A percentile compares a stretch with the other conserved stretches of the same genome.
These are phyloP conservation scores for Lasioglossum leucozonium DNA, from an alignment of 2,888 invertebrate genomes.

Conservation along the genomic window DNA sequence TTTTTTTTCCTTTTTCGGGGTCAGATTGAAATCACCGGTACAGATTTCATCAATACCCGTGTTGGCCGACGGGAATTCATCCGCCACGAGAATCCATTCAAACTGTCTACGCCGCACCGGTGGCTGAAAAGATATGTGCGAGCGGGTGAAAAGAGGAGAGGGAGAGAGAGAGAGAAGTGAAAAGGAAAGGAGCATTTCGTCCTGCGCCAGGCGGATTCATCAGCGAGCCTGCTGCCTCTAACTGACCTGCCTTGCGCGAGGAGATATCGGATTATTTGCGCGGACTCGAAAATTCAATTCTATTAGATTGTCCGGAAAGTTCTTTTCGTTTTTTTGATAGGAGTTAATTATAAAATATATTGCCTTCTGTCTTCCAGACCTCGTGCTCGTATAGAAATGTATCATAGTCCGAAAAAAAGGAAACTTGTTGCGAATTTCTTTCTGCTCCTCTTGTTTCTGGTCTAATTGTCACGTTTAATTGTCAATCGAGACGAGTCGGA, in stretches of 20 bases:
- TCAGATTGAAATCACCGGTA: background rate
- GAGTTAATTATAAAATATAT: no score
- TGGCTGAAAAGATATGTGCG: conserved; percentile 1
- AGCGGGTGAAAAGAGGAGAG: background rate
- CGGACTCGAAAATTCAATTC: background rate
- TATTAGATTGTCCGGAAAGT: no score
- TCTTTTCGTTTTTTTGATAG: no score
- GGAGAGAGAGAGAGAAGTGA: background rate
- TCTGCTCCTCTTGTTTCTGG: no score
- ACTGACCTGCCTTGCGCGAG: background rate
- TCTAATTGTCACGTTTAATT: no score
- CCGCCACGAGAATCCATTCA: conserved; percentile 3
- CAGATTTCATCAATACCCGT: conserved; percentile 7
- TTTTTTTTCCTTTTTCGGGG: background rate
- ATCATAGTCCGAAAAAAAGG: no score
- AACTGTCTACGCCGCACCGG: conserved; percentile 5
- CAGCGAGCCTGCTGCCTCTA: background rate
- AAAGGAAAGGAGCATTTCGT: conserved; percentile 1
- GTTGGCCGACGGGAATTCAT: conserved; percentile 14
- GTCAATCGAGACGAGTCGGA: no score
- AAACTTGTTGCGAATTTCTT: no score
- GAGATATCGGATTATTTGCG: background rate
- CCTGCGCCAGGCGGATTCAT: background rate
- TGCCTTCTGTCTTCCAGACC: no score
- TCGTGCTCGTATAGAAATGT: no score